Conservation (phyloP, 2,113 vertebrate genomes). For the Larimichthys polyactis region DNA sequence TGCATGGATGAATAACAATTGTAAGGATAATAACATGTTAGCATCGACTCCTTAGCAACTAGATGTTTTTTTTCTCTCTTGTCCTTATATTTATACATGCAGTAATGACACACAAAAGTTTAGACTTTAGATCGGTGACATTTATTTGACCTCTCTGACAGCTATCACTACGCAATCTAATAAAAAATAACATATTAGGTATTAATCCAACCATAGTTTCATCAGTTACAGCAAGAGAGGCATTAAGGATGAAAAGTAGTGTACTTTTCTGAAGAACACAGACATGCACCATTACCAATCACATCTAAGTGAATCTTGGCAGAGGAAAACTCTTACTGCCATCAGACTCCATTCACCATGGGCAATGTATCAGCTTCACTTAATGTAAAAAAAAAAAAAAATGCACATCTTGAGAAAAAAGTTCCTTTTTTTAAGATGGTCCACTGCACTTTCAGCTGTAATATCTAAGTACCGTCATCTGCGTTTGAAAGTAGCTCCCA, state of each 20-base stretch:
- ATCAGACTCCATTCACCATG: slow-evolving; percentile 21
- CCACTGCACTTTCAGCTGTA: neutral
- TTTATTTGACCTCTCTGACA: slow-evolving; percentile 16
- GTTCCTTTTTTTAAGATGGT: slow-evolving; percentile 4
- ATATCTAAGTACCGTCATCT: neutral
- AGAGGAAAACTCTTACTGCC: slow-evolving; percentile 19
- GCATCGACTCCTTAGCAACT: neutral
- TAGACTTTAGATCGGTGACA: slow-evolving; percentile 17
- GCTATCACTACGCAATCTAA: neutral
- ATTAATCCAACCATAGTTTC: slow-evolving; percentile 35
- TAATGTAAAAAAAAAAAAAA: slow-evolving; percentile 29
- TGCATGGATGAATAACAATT: neutral
- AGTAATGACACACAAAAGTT: slow-evolving; percentile 27
- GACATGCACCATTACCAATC: slow-evolving; percentile 37
- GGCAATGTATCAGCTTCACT: slow-evolving; percentile 21
- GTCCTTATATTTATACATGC: neutral
- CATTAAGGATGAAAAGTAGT: slow-evolving; percentile 26
- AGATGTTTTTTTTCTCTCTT: slow-evolving; percentile 9
- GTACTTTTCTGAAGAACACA: slow-evolving; percentile 23
- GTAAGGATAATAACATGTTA: neutral
- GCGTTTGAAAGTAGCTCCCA: neutral
- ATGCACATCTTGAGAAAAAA: slow-evolving; percentile 24
- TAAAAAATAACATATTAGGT: slow-evolving; percentile 17
- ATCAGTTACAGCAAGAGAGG: slow-evolving; percentile 25
- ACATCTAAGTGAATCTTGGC: slow-evolving; percentile 49